Conservation (phyloP, 2,113 vertebrate genomes). For the Falcunculus frontatus region DNA sequence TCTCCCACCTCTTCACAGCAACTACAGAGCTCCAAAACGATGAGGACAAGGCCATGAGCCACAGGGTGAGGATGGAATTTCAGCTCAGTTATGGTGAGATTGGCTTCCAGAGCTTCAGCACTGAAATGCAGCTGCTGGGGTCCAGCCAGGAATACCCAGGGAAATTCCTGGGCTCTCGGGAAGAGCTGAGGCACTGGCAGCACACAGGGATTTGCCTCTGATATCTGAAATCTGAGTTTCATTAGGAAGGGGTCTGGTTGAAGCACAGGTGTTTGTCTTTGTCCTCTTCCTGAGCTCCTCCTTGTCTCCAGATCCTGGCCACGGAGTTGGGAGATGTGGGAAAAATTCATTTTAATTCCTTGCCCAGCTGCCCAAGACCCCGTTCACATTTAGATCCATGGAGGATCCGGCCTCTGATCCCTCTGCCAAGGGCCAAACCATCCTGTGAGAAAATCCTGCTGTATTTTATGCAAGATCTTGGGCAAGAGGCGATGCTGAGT, state of each 20-base stretch:
- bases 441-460: background rate
- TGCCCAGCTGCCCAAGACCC: background rate
- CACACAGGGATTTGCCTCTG: background rate
- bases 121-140: background rate
- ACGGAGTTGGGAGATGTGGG: background rate
- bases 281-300: background rate
- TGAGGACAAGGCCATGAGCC: background rate
- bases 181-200: background rate
- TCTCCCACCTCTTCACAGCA: background rate
- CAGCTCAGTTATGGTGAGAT: background rate
- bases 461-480: background rate
- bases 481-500: background rate
- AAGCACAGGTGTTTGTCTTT: background rate
- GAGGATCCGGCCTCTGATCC: background rate
- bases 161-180: background rate
- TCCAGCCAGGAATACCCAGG: background rate
- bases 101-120: background rate
- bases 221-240: background rate
- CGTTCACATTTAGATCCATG: accelerated
- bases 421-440: background rate
- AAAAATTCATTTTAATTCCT: background rate
- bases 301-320: background rate
- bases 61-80: background rate
- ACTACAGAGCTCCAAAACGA: accelerated
- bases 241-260: background rate